Evolutionary conservation across 1,140 invertebrate genomes (phyloP).

Genomic region (Zaprionus ghesquierei): DNA sequence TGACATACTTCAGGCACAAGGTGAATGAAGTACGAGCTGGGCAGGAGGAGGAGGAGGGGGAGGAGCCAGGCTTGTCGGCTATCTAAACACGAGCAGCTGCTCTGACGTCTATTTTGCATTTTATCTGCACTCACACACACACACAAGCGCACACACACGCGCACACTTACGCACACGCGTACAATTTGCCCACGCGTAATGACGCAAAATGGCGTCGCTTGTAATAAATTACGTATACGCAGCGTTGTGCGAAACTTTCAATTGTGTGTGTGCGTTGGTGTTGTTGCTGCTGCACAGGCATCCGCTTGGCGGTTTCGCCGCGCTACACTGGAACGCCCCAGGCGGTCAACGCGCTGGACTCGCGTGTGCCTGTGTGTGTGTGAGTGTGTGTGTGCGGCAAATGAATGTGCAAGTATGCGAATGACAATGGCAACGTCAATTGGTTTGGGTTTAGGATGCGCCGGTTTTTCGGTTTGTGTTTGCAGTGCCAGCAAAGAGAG

Average conservation of each 20-base stretch:
- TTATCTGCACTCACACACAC: slow-evolving; percentile 46
- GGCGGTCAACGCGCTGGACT: slow-evolving; percentile 40
- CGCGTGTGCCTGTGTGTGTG: too few relatives aligned
- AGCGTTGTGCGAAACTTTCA: slow-evolving; percentile 60
- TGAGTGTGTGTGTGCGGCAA: too few relatives aligned
- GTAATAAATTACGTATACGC: slow-evolving; percentile 77
- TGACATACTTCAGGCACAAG: slow-evolving; percentile 34
- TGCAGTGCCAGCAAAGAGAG: background rate
- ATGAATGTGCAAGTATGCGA: slow-evolving; percentile 59
- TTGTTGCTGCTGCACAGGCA: slow-evolving; percentile 14
- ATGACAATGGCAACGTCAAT: slow-evolving; percentile 72
- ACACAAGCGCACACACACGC: background rate
- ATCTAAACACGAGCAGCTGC: slow-evolving; percentile 50
- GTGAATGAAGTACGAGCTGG: slow-evolving; percentile 18
- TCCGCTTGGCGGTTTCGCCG: slow-evolving; percentile 34
- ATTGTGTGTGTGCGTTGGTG: slow-evolving; percentile 22
- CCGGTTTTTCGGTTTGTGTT: background rate
- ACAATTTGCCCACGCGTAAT: slow-evolving; percentile 37
- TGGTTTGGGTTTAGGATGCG: slow-evolving; percentile 43
- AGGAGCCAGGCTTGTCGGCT: slow-evolving; percentile 3
- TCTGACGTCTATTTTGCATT: slow-evolving; percentile 64
- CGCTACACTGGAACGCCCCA: slow-evolving; percentile 36
- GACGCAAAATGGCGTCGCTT: slow-evolving; percentile 67
- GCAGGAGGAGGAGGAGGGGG: slow-evolving; percentile 1
- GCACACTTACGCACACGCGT: background rate